Evolutionary conservation across 2,113 vertebrate genomes (phyloP).

Genomic region (Apaloderma vittatum): DNA sequence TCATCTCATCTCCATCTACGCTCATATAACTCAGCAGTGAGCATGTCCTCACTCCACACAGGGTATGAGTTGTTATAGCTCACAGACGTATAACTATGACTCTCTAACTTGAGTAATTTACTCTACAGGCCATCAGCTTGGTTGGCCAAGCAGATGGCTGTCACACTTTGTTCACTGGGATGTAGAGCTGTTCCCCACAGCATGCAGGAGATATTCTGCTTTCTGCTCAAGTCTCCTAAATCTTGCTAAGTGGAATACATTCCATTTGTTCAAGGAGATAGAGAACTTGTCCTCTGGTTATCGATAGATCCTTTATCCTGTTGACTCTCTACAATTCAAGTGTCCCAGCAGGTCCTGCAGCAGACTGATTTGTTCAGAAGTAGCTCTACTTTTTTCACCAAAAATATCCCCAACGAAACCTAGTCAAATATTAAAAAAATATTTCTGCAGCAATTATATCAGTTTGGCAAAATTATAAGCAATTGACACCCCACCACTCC

Average conservation of each 20-base stretch:
- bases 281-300: neutral
- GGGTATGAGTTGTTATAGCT: neutral
- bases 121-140: neutral
- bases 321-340: neutral
- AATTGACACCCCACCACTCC: rapidly evolving
- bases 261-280: constrained; percentile 7
- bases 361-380: neutral
- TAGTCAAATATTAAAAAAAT: neutral
- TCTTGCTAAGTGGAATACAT: neutral
- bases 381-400: neutral
- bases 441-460: neutral
- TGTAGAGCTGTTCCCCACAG: neutral
- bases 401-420: neutral
- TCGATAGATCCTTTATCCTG: neutral
- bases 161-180: neutral
- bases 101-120: neutral
- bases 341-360: neutral
- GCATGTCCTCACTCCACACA: rapidly evolving
- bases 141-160: neutral
- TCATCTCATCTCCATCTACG: neutral
- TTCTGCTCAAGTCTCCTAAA: neutral
- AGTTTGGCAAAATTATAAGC: neutral
- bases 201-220: neutral
- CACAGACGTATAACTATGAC: neutral
- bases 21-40: neutral